These are phyloP conservation scores for Smittia aterrima DNA, from an alignment of 2,888 invertebrate species.

Conservation along the genomic window DNA sequence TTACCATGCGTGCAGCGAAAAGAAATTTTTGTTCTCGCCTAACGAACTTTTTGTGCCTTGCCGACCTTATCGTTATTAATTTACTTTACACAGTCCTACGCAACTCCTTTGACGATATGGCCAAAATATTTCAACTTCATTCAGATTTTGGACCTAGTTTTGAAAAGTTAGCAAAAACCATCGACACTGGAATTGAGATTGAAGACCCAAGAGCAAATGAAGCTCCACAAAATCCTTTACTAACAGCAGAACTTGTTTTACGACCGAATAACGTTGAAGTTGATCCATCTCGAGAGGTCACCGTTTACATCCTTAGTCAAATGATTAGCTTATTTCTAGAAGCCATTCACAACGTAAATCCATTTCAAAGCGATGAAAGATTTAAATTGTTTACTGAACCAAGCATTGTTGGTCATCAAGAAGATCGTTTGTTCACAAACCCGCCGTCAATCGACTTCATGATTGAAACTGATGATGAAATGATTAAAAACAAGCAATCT, in stretches of 20 bases:
- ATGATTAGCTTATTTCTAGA: constrained; percentile 67
- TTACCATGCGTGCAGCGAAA: constrained; percentile 83
- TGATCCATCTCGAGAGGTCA: constrained; percentile 54
- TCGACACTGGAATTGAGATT: constrained; percentile 56
- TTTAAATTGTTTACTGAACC: constrained; percentile 71
- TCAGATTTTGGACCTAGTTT: constrained; percentile 56
- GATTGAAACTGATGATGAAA: neutral
- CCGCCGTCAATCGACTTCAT: constrained; percentile 31
- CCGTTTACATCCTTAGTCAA: constrained; percentile 60
- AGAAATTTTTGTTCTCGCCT: constrained; percentile 75
- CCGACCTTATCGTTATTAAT: constrained; percentile 70
- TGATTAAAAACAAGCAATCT: constrained; percentile 46
- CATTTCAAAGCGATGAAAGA: constrained; percentile 67
- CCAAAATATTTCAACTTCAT: constrained; percentile 59
- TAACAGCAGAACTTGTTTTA: constrained; percentile 61
- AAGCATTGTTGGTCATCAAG: constrained; percentile 26
- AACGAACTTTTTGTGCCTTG: constrained; percentile 68
- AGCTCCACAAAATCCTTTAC: constrained; percentile 53
- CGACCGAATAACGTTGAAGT: constrained; percentile 60
- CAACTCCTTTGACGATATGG: constrained; percentile 62
- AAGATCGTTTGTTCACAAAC: constrained; percentile 1
- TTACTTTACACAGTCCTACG: constrained; percentile 65
- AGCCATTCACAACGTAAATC: constrained; percentile 65
- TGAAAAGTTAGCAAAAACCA: constrained; percentile 51
- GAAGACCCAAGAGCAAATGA: constrained; percentile 55